A percentile compares a stretch with the other conserved stretches of the same genome.
Conservation (phyloP, 1,140 invertebrate species). For the Sesamia nonagrioides region DNA sequence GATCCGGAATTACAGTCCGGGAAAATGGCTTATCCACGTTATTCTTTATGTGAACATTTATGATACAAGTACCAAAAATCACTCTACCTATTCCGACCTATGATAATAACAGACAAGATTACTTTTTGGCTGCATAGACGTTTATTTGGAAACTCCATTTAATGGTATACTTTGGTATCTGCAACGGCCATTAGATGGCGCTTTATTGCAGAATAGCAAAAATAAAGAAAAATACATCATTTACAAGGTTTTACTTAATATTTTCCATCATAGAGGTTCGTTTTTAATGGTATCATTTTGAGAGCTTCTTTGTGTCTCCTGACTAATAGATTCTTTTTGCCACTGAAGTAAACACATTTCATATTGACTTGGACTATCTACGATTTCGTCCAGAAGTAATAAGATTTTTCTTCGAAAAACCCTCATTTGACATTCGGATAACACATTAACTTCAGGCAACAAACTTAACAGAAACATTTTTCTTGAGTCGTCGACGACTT, state of each 20-base stretch:
- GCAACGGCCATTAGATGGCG: conserved; percentile 7
- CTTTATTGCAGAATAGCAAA: neutral
- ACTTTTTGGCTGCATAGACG: too few relatives aligned
- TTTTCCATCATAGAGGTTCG: neutral
- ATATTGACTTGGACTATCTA: conserved; percentile 39
- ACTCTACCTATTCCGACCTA: too few relatives aligned
- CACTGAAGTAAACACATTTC: conserved; percentile 42
- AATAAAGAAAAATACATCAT: neutral
- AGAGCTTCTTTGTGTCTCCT: conserved; percentile 8
- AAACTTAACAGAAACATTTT: conserved; percentile 58
- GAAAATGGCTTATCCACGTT: too few relatives aligned
- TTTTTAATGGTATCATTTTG: conserved; percentile 45
- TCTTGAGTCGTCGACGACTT: conserved; percentile 48
- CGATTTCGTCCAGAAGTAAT: conserved; percentile 51
- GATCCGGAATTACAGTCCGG: too few relatives aligned
- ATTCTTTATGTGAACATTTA: too few relatives aligned
- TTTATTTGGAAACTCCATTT: neutral
- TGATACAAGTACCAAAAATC: too few relatives aligned
- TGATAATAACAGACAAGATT: too few relatives aligned
- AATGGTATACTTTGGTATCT: neutral
- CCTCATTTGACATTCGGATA: conserved; percentile 53
- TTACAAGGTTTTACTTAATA: neutral
- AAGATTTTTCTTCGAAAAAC: conserved; percentile 55
- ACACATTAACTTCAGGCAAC: conserved; percentile 53
- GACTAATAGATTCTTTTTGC: conserved; percentile 28